Base-by-base conservation (phyloP, 2,888 invertebrate species). In the Azorinus chamasolen region DNA sequence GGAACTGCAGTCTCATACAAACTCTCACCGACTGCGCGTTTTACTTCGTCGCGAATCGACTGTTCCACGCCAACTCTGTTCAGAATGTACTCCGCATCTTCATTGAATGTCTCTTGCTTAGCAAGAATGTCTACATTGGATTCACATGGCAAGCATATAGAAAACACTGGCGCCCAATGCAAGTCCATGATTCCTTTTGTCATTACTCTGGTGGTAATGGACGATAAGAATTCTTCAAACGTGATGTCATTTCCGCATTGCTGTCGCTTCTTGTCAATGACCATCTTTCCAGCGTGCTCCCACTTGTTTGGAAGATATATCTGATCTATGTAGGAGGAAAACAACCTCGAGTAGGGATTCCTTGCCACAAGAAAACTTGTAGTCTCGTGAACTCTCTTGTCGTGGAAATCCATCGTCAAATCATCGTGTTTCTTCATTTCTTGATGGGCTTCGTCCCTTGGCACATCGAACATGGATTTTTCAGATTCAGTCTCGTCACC, bases 231-330 rank as follows among this genome's bases (percentile, higher is more conserved):
- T 27, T 69, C 69, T 10, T 65, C 55, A 65, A 78, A 78, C 16
- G 72, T 65, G 18, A 78, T 61, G 48, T 78, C 66, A 51, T 50
- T 78, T 50, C 69, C 73, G 53, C 78, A 78, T 46, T 46, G 32
- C 16, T 20, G 24, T 16, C 59, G 57, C 18, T 50, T 27, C 5
- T 16, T 16, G 8, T 41, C 63, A 14, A 24, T 18, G 2, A 75
- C 48, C 69, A 78, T 78, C 10, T 45, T 32, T 24, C 37, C 22
- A 12, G 69, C 78, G 0, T 32, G 8, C 12, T 45, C 41, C 78
- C 78, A 78, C 55, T 78, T 78, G 32, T 78, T 78, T 22, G 78
- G 78, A n/a, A 78, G 43, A 51, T 64, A 78, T 14, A 78, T 78
- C 39, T 78, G 78, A 43, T 78, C 78, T 25, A 78, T 73, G 25